phyloP scores from a whole-genome alignment of 2,113 vertebrate species.

The Prunella fulvescens region DNA sequence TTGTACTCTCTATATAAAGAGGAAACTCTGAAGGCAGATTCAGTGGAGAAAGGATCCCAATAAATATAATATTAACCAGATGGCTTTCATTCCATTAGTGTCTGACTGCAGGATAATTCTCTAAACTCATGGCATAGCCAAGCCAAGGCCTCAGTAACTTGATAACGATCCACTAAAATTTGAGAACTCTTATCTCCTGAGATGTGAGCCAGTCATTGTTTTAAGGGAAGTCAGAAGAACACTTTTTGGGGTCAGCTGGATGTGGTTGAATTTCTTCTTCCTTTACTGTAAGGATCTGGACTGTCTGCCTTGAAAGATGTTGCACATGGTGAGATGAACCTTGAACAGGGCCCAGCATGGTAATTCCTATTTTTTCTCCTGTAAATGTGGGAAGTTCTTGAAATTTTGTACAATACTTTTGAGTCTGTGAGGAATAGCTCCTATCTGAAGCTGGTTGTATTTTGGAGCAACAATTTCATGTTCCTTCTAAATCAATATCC shows the following conservation, averaged over 20 bases:
- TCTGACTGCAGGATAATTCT: background rate
- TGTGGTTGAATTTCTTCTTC: background rate
- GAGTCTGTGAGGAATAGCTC: background rate
- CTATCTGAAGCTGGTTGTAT: background rate
- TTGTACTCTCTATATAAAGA: background rate
- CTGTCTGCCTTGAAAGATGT: background rate
- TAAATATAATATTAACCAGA: slow-evolving; percentile 25
- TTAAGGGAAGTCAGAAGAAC: background rate
- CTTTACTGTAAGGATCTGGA: background rate
- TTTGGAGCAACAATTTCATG: background rate
- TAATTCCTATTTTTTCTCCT: background rate
- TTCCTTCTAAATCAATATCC: background rate
- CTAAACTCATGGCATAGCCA: background rate
- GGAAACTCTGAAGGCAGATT: background rate
- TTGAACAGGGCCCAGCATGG: background rate
- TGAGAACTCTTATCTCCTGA: slow-evolving; percentile 1
- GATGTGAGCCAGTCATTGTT: background rate
- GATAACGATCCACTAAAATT: slow-evolving; percentile 1
- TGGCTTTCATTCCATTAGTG: slow-evolving; percentile 1
- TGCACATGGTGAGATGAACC: background rate
- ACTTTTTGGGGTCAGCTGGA: background rate
- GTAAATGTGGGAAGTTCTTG: background rate
- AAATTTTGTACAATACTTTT: background rate
- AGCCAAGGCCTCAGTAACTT: slow-evolving; percentile 4
- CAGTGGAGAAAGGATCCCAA: background rate